Conservation (phyloP, 1,140 invertebrate species). For the Hesperophylax magnus region DNA sequence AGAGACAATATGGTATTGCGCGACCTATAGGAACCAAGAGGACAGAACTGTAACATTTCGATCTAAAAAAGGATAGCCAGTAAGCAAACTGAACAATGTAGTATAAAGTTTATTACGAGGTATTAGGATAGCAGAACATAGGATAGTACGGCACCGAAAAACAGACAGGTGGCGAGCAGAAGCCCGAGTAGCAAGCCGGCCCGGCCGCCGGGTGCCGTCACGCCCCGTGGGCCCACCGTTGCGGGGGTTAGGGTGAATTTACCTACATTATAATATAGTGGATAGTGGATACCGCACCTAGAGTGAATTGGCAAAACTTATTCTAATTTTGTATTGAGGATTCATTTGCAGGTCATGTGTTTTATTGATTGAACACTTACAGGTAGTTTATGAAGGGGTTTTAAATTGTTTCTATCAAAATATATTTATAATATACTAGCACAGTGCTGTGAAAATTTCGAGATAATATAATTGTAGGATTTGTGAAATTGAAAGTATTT, state of each 20-base stretch:
- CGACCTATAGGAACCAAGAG: no score
- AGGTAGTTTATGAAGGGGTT: not conserved
- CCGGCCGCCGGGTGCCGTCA: conserved; percentile 26
- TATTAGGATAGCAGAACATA: not conserved
- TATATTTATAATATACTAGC: no score
- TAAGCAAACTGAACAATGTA: no score
- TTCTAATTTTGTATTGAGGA: not conserved
- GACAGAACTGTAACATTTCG: no score
- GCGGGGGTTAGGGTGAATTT: not conserved
- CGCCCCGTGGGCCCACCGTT: not conserved
- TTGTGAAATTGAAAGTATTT: no score
- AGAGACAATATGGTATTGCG: no score
- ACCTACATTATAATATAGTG: no score
- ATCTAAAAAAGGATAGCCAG: no score
- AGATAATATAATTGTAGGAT: no score
- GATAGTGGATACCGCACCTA: not conserved
- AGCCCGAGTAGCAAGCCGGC: not conserved
- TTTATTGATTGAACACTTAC: not conserved
- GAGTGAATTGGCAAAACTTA: not conserved
- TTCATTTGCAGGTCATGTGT: not conserved
- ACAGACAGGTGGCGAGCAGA: conserved; percentile 9
- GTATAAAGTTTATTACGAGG: no score
- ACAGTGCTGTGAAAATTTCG: no score
- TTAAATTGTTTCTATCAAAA: no score
- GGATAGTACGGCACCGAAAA: conserved; percentile 13